Percentiles rank a stretch among this genome's conserved stretches.
These are phyloP conservation scores for Melanotaenia duboulayi DNA, from an alignment of 2,113 vertebrate species.

Conservation along the genomic window DNA sequence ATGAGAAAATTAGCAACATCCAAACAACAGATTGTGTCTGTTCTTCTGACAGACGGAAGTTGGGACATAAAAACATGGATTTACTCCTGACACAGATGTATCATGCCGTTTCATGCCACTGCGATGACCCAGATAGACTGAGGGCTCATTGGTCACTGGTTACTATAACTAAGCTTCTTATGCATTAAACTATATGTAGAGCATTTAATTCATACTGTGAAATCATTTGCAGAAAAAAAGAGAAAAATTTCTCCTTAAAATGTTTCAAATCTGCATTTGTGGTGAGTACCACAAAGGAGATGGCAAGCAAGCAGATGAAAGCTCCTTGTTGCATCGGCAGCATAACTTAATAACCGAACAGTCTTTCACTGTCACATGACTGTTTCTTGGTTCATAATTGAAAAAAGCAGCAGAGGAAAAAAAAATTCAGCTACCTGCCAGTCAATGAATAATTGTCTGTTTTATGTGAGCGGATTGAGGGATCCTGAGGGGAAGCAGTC, in stretches of 20 bases:
- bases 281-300: not conserved
- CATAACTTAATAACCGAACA: conserved; percentile 35
- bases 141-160: not conserved
- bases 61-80: conserved; percentile 12
- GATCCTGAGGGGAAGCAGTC: conserved; percentile 14
- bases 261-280: conserved; percentile 5
- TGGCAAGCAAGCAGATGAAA: not conserved
- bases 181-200: not conserved
- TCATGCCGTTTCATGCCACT: not conserved
- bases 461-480: conserved; percentile 20
- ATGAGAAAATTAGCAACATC: not conserved
- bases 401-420: conserved; percentile 28
- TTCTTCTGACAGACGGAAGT: not conserved
- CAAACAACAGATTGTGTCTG: not conserved
- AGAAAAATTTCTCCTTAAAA: not conserved
- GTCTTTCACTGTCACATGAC: conserved; percentile 25
- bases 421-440: conserved; percentile 20
- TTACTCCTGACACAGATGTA: conserved; percentile 28
- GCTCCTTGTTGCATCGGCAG: conserved; percentile 5
- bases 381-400: conserved; percentile 20
- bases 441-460: conserved; percentile 42
- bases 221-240: no score
- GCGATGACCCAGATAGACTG: conserved; percentile 22
- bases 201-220: not conserved
- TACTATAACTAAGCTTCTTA: conserved; percentile 20